These are phyloP conservation scores for Alligator mississippiensis DNA, from an alignment of 2,113 vertebrate genomes.

Conservation along the genomic window DNA sequence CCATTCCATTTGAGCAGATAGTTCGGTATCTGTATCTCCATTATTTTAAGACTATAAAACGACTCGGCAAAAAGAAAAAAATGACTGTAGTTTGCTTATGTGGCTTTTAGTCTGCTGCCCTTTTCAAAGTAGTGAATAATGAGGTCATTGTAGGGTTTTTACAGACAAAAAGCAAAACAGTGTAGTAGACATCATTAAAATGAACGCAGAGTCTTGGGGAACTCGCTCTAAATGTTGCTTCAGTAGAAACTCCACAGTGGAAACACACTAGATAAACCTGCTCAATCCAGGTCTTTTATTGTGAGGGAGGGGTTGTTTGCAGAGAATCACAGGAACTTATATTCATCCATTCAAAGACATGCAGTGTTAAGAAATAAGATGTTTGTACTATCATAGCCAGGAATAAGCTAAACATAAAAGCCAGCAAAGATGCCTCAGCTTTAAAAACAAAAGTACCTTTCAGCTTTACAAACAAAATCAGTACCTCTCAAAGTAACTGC, in stretches of 20 bases:
- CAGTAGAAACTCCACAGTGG: not conserved
- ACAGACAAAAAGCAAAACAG: not conserved
- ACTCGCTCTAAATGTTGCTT: not conserved
- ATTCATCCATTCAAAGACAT: not conserved
- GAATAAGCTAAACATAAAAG: not conserved
- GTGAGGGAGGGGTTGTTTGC: not conserved
- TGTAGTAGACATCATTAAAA: not conserved
- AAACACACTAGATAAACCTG: not conserved
- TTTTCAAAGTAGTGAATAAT: not conserved
- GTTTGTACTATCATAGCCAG: not conserved
- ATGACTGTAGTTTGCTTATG: not conserved
- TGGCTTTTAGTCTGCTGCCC: not conserved
- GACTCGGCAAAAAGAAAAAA: not conserved
- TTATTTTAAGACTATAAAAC: too few relatives aligned
- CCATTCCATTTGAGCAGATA: too few relatives aligned
- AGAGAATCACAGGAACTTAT: not conserved
- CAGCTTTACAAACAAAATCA: not conserved
- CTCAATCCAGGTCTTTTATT: not conserved
- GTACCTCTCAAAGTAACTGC: not conserved
- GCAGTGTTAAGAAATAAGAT: not conserved
- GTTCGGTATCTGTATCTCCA: too few relatives aligned
- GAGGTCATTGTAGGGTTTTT: not conserved
- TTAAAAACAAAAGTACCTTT: not conserved
- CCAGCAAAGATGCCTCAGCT: accelerated
- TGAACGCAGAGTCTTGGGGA: not conserved